Conservation (phyloP, 1,140 invertebrate genomes). For the Parasteatoda tepidariorum region DNA sequence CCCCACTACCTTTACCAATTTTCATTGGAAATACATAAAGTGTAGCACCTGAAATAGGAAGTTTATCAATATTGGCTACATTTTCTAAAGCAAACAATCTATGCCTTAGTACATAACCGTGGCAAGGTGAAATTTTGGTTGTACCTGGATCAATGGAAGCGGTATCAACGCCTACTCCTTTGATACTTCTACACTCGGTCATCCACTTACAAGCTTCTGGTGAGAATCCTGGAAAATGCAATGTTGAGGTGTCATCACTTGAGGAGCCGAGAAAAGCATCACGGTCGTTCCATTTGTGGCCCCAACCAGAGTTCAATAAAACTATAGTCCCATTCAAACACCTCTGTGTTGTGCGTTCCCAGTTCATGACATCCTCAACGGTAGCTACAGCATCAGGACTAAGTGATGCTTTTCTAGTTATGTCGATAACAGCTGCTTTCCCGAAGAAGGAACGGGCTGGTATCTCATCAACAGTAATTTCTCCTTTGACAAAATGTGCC, state of each 20-base stretch:
- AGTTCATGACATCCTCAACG: constrained; percentile 62
- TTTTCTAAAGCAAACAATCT: constrained; percentile 59
- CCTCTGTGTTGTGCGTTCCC: constrained; percentile 61
- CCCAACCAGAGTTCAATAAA: constrained; percentile 74
- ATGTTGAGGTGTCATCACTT: constrained; percentile 22
- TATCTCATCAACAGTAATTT: constrained; percentile 73
- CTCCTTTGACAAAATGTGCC: constrained; percentile 73
- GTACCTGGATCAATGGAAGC: constrained; percentile 74
- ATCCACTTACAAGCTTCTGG: constrained; percentile 74
- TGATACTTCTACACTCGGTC: constrained; percentile 71
- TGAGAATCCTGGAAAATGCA: constrained; percentile 70
- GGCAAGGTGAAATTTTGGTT: constrained; percentile 63
- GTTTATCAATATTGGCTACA: constrained; percentile 60
- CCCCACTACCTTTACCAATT: constrained; percentile 63
- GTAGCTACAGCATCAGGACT: constrained; percentile 63
- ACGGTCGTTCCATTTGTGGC: constrained; percentile 64
- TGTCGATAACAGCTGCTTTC: constrained; percentile 64
- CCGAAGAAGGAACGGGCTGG: constrained; percentile 74
- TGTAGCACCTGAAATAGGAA: constrained; percentile 60
- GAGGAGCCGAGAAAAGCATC: constrained; percentile 62
- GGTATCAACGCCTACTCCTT: constrained; percentile 76
- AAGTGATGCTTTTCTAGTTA: constrained; percentile 63
- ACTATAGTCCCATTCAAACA: constrained; percentile 66
- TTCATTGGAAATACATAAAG: constrained; percentile 64
- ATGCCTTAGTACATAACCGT: constrained; percentile 6